Conservation (phyloP, 2,888 invertebrate genomes). For the Aricia artaxerxes region DNA sequence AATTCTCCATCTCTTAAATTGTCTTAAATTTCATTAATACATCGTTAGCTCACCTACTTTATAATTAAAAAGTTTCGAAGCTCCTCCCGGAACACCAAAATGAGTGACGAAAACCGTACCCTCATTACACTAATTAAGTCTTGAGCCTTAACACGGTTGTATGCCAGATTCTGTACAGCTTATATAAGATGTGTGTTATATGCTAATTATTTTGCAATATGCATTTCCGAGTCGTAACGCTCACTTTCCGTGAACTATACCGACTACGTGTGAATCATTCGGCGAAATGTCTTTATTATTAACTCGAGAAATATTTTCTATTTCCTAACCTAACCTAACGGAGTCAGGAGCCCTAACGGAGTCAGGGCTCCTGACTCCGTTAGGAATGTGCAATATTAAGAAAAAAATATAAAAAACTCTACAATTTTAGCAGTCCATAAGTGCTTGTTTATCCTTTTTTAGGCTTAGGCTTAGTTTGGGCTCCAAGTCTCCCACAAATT, state of each 20-base stretch:
- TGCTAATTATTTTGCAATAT: slow-evolving; percentile 58
- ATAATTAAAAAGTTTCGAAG: neutral
- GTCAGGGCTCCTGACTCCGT: no score
- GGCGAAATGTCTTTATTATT: neutral
- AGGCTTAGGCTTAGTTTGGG: no score
- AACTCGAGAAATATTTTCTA: neutral
- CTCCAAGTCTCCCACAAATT: no score
- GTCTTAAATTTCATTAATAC: neutral
- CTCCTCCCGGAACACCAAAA: neutral
- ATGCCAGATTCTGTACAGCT: slow-evolving; percentile 2
- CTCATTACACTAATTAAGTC: neutral
- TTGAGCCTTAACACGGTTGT: slow-evolving; percentile 29
- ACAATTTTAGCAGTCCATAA: no score
- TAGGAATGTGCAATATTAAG: no score
- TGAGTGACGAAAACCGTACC: neutral
- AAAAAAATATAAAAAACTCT: no score
- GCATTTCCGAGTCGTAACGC: slow-evolving; percentile 42
- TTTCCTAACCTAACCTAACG: no score
- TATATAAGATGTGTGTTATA: slow-evolving; percentile 34
- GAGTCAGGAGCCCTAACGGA: no score
- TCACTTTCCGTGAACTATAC: slow-evolving; percentile 41
- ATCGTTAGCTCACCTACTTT: neutral
- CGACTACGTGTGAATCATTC: slow-evolving; percentile 30
- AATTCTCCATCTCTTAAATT: neutral
- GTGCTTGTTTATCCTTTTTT: no score